Conservation (phyloP, 2,113 vertebrate species). For the Motacilla alba region DNA sequence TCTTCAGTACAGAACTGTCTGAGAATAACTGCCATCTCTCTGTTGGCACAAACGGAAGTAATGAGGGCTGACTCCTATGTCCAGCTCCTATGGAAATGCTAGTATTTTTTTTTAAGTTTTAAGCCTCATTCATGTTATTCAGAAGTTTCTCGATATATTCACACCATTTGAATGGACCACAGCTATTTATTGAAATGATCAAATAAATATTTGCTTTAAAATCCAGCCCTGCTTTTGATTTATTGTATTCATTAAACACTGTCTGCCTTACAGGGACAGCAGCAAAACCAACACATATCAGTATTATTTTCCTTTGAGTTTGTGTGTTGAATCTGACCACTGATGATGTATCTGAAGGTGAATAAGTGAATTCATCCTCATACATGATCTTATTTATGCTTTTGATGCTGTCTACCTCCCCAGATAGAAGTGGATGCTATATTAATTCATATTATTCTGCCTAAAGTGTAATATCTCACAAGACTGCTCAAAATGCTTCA, state of each 20-base stretch:
- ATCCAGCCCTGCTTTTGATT: background rate
- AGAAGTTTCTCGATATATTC: background rate
- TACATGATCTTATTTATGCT: background rate
- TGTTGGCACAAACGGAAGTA: background rate
- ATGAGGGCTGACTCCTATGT: background rate
- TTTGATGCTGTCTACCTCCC: background rate
- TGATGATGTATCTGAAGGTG: background rate
- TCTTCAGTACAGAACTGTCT: background rate
- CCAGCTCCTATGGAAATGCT: background rate
- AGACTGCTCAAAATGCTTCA: background rate
- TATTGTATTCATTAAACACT: background rate
- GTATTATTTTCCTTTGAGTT: background rate
- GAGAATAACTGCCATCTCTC: background rate
- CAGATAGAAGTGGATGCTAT: background rate
- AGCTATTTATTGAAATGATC: background rate
- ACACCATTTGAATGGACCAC: background rate
- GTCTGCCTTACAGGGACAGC: background rate
- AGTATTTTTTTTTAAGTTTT: background rate
- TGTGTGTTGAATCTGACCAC: background rate
- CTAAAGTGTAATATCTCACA: background rate
- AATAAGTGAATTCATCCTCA: background rate
- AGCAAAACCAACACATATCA: background rate
- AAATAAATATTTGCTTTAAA: constrained; percentile 26
- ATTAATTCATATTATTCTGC: background rate
- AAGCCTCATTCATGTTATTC: background rate